phyloP scores from a whole-genome alignment of 92 coral and sea anemone species.

The Parazoanthus atlanticus region DNA sequence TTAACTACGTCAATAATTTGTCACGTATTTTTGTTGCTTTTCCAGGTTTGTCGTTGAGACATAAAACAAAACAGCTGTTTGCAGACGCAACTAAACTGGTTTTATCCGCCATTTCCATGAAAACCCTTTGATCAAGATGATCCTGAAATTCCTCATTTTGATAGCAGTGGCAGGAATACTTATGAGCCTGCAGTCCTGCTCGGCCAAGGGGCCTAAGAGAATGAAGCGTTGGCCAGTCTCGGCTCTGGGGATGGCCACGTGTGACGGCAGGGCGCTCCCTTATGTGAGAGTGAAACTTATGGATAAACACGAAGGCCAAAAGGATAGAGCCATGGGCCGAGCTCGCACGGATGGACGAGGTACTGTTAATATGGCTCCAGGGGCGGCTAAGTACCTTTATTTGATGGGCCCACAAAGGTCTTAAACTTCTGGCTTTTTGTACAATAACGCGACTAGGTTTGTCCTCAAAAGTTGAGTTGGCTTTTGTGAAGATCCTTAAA shows the following conservation, averaged over 20 bases:
- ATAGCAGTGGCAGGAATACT: background rate
- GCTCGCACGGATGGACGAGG: slow-evolving; percentile 28
- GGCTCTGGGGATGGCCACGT: slow-evolving; percentile 11
- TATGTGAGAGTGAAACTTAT: slow-evolving; percentile 32
- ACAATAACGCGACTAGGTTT: background rate
- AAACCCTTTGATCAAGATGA: background rate
- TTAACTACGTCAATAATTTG: too few relatives aligned
- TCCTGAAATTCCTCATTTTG: background rate
- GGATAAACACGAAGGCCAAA: background rate
- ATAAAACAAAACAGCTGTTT: background rate
- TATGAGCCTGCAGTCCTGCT: background rate
- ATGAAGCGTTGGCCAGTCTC: background rate
- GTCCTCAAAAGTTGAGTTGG: background rate
- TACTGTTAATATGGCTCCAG: background rate
- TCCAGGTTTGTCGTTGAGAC: background rate
- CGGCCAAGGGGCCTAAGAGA: background rate
- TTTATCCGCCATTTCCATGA: too few relatives aligned
- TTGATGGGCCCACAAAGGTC: too few relatives aligned
- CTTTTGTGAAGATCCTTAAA: too few relatives aligned
- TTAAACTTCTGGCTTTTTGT: background rate
- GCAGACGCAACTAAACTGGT: background rate
- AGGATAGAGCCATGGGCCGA: slow-evolving; percentile 22
- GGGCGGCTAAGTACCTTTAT: too few relatives aligned
- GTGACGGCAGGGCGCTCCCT: slow-evolving; percentile 20
- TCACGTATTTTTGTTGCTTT: background rate